phyloP scores from a whole-genome alignment of 2,113 vertebrate genomes.

The Equus quagga region DNA sequence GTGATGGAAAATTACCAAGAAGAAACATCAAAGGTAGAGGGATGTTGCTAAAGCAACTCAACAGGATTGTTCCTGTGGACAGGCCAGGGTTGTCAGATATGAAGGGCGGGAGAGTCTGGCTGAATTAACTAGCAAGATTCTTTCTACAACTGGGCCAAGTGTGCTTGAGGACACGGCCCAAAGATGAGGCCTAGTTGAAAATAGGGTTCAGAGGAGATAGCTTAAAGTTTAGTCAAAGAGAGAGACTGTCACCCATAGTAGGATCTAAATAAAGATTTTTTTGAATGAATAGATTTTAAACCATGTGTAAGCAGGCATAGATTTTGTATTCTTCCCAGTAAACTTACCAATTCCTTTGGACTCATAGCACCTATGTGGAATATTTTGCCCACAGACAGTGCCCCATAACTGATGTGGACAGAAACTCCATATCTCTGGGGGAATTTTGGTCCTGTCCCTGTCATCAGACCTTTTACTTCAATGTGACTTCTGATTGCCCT shows the following conservation, averaged over 20 bases:
- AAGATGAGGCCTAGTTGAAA: not conserved
- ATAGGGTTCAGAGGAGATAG: not conserved
- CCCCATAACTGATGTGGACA: not conserved
- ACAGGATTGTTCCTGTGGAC: not conserved
- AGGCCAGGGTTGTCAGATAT: not conserved
- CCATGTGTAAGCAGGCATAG: not conserved
- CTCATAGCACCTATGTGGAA: not conserved
- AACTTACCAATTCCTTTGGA: not conserved
- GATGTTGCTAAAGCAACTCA: not conserved
- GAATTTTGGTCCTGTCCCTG: not conserved
- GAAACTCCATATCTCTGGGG: not conserved
- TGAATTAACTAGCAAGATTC: not conserved
- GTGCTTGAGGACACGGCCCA: not conserved
- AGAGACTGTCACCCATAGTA: not conserved
- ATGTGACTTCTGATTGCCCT: not conserved
- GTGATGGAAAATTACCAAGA: not conserved
- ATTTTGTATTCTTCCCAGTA: not conserved
- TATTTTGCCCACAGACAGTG: not conserved
- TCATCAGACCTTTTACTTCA: not conserved
- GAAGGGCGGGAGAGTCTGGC: not conserved
- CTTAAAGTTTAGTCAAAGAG: not conserved
- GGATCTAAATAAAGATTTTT: not conserved
- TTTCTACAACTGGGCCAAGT: not conserved
- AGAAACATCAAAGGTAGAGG: not conserved
- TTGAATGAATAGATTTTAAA: not conserved